A percentile compares a stretch with the other conserved stretches of the same genome.
These are phyloP conservation scores for Leptoclinus maculatus DNA, from an alignment of 2,797 vertebrate genomes.

Conservation along the genomic window DNA sequence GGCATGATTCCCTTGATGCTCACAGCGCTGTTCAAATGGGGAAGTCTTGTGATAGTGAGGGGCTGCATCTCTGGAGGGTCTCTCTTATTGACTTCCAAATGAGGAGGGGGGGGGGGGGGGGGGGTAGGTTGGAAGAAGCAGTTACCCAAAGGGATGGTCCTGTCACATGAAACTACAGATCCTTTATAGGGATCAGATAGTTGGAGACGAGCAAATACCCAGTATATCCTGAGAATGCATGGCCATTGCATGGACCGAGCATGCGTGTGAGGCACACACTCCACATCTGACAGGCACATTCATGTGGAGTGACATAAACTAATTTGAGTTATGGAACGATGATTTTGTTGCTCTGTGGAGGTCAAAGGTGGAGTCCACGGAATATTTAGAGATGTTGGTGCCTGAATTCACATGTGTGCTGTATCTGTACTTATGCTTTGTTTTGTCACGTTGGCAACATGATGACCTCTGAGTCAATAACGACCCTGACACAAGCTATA, in stretches of 20 bases:
- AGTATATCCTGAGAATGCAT: slow-evolving; percentile 49
- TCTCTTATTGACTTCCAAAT: slow-evolving; percentile 79
- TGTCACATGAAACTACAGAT: slow-evolving; percentile 71
- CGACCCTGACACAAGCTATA: not conserved
- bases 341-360: not conserved
- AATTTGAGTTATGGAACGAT: not conserved
- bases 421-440: not conserved
- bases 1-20: slow-evolving; percentile 73
- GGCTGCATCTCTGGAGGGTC: slow-evolving; percentile 17
- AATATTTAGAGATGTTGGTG: slow-evolving; percentile 10
- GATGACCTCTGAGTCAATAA: slow-evolving; percentile 12
- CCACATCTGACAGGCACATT: not conserved
- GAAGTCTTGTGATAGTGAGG: slow-evolving; percentile 34
- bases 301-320: not conserved
- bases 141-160: slow-evolving; percentile 44
- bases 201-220: slow-evolving; percentile 48
- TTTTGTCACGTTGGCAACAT: slow-evolving; percentile 38
- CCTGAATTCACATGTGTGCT: not conserved
- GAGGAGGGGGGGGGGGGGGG: slow-evolving; percentile 24
- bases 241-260: slow-evolving; percentile 49
- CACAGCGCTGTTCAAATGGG: slow-evolving; percentile 7
- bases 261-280: slow-evolving; percentile 12
- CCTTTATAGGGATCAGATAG: slow-evolving; percentile 58
- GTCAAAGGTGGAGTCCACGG: slow-evolving; percentile 3
- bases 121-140: slow-evolving; percentile 41